Percentiles rank a stretch among this genome's conserved stretches.
phyloP scores from a whole-genome alignment of 2,888 invertebrate genomes.

The Coenonympha glycerion region DNA sequence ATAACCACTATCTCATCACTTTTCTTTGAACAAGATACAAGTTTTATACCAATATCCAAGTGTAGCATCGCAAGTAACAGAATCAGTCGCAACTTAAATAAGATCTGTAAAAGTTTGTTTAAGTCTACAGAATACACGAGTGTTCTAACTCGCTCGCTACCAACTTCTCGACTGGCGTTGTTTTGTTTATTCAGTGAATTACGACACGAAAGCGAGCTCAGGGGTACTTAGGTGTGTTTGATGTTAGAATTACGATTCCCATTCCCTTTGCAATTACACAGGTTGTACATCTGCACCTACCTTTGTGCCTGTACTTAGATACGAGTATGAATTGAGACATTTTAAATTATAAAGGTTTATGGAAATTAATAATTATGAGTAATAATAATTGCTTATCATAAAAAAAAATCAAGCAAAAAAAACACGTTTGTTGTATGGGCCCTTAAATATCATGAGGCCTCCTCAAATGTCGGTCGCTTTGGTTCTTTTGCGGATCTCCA shows the following conservation, averaged over 20 bases:
- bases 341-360: no score
- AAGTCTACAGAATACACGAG: conserved; percentile 47
- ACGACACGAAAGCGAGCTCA: conserved; percentile 42
- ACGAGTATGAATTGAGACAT: no score
- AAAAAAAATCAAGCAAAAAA: no score
- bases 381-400: no score
- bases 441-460: no score
- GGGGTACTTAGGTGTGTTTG: conserved; percentile 50
- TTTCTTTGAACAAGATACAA: no score
- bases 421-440: no score
- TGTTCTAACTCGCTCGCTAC: conserved; percentile 37
- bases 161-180: conserved; percentile 41
- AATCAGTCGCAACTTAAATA: conserved; percentile 55
- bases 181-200: conserved; percentile 54
- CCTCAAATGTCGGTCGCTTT: no score
- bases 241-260: conserved; percentile 49
- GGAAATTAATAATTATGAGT: no score
- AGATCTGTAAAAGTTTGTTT: conserved; percentile 57
- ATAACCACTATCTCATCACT: no score
- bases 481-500: no score
- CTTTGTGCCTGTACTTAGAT: neutral
- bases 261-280: conserved; percentile 27
- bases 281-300: neutral
- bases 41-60: conserved; percentile 1
- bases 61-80: conserved; percentile 31